phyloP scores from a whole-genome alignment of 2,113 vertebrate genomes.

The Oncorhynchus keta region DNA sequence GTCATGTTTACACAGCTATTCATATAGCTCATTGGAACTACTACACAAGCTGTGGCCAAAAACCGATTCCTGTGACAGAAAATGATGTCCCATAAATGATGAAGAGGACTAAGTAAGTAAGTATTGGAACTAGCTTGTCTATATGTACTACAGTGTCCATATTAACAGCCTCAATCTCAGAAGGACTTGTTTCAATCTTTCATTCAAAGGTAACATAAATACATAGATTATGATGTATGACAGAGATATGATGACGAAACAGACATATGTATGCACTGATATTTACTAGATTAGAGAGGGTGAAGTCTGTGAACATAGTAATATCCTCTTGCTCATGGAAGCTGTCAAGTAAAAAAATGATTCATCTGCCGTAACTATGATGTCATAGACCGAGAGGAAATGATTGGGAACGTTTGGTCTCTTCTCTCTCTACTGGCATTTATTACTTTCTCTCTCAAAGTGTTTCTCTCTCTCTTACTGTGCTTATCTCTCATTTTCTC shows the following conservation, averaged over 20 bases:
- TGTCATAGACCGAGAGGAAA: constrained; percentile 44
- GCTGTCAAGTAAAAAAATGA: constrained; percentile 6
- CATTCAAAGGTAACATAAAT: too few relatives aligned
- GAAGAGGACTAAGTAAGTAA: too few relatives aligned
- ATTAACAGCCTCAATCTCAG: too few relatives aligned
- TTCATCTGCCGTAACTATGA: constrained; percentile 31
- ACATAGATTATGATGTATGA: background rate
- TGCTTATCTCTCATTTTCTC: background rate
- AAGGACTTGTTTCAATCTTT: too few relatives aligned
- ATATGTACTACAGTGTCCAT: too few relatives aligned
- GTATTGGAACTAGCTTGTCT: too few relatives aligned
- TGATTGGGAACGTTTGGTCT: constrained; percentile 18
- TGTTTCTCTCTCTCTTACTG: background rate
- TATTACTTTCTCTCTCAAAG: background rate
- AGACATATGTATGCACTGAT: constrained; percentile 14
- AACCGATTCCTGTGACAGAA: too few relatives aligned
- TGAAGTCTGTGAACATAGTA: background rate
- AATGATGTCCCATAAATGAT: too few relatives aligned
- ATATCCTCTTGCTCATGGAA: constrained; percentile 38
- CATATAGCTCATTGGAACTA: too few relatives aligned
- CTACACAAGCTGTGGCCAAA: too few relatives aligned
- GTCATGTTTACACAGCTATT: too few relatives aligned
- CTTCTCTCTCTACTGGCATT: too few relatives aligned
- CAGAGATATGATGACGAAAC: background rate
- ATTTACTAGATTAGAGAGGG: constrained; percentile 7